These are phyloP conservation scores for Lota lota DNA, from an alignment of 2,113 vertebrate species.

Conservation along the genomic window DNA sequence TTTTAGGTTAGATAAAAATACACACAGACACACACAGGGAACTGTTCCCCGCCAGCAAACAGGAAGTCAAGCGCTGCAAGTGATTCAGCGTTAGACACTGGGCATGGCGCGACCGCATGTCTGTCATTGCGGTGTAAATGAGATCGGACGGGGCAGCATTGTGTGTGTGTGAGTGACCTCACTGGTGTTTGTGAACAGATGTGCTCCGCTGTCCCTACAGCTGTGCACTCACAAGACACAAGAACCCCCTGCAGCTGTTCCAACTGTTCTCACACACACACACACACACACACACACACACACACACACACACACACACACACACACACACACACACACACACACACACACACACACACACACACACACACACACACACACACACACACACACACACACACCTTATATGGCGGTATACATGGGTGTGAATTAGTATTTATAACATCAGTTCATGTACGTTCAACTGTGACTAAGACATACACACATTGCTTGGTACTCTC, in stretches of 20 bases:
- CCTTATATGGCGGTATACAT: background rate
- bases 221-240: constrained; percentile 56
- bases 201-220: constrained; percentile 51
- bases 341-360: background rate
- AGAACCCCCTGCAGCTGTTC: constrained; percentile 62
- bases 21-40: too few species aligned
- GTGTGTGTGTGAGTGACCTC: constrained; percentile 46
- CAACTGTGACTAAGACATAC: too few species aligned
- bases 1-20: too few species aligned
- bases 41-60: too few species aligned
- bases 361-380: background rate
- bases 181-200: constrained; percentile 57
- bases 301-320: constrained; percentile 1
- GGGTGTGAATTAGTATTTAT: too few species aligned
- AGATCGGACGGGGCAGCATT: constrained; percentile 21
- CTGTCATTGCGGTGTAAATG: constrained; percentile 35
- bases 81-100: constrained; percentile 3
- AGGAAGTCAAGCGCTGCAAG: background rate
- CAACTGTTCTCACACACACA: constrained; percentile 36
- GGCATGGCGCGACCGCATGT: constrained; percentile 20
- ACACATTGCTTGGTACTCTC: constrained; percentile 26
- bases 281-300: background rate
- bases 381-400: background rate
- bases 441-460: too few species aligned
- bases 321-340: background rate